Percentiles rank a stretch among this genome's conserved stretches.
Conservation (phyloP, 2,113 vertebrate species). For the Oncorhynchus masou region DNA sequence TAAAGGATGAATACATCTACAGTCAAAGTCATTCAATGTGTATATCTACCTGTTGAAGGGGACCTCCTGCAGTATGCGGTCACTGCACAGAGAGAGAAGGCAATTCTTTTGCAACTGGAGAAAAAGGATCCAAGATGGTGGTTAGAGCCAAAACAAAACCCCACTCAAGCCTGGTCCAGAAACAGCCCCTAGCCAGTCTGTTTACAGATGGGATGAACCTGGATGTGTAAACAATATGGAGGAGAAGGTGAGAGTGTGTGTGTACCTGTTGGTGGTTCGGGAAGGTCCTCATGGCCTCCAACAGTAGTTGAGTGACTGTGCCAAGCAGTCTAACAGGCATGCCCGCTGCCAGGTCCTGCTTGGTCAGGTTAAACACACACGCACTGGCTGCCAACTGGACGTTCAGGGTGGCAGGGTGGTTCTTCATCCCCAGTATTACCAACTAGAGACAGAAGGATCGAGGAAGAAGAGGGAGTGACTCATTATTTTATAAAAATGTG, state of each 20-base stretch:
- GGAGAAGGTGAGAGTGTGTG: background rate
- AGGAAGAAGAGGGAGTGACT: too few relatives aligned
- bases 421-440: conserved; percentile 96
- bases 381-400: conserved; percentile 97
- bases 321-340: conserved; percentile 93
- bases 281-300: conserved; percentile 98
- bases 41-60: conserved; percentile 90
- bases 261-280: conserved; percentile 92
- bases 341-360: conserved; percentile 92
- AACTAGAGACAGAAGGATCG: conserved; percentile 69
- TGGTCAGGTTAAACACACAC: conserved; percentile 97
- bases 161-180: background rate
- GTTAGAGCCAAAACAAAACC: background rate
- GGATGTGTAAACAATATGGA: background rate
- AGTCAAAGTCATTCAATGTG: too few relatives aligned
- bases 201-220: background rate
- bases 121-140: conserved; percentile 11
- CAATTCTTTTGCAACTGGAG: conserved; percentile 96
- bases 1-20: too few relatives aligned
- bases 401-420: conserved; percentile 91
- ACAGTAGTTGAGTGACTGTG: conserved; percentile 88
- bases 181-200: background rate
- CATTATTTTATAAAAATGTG: too few relatives aligned
- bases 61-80: conserved; percentile 96
- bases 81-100: conserved; percentile 96